Base-by-base conservation (phyloP, 2,797 vertebrate genomes). In the Leucoraja ocellata region DNA sequence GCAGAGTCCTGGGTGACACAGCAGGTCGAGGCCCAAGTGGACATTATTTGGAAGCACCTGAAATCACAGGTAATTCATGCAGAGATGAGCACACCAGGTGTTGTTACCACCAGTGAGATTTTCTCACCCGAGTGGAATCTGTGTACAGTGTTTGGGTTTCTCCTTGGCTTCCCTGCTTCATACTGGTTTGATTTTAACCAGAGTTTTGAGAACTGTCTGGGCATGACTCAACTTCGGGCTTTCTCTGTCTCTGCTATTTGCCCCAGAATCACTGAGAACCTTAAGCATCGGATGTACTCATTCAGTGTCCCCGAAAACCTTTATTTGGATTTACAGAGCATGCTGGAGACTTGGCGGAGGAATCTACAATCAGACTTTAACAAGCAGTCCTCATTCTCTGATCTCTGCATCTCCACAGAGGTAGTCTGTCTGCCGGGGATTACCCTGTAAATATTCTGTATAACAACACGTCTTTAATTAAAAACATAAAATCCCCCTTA, bases 291-390 rank as follows among this genome's bases (percentile, higher is more conserved):
- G 91, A 95, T 99, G 25, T 99, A 96, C 94, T 99, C 99, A 58
- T 99, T 99, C 95, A 99, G 98, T 86, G 74, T 98, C 93, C 98
- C 99, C 0, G 97, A 97, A 76, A 95, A 94, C 77, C 95, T 99
- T 54, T 96, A 96, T 0, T 1, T 93, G 1, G 94, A 96, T 93
- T 95, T 97, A 3, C 68, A 94, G 91, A 94, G 81, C 8, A 80
- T 86, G 81, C 93, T 98, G 93, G 95, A 96, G 0, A 39, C 93
- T 39, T 99, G 99, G 99, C 94, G 93, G 1, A 28, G 94, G 10
- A 39, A 94, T 83, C 96, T 99, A 94, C 95, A 93, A 93, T 95
- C 96, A 39, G 95, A 94, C 68, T 98, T 98, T 95, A 77, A 95
- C 11, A 93, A 95, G 0, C 98, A 99, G 95, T 94, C 93, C 8